Evolutionary conservation across 2,113 vertebrate species (phyloP), one percentile per base, ranked within the genome.

Genomic region (Neolamprologus hecqui): DNA sequence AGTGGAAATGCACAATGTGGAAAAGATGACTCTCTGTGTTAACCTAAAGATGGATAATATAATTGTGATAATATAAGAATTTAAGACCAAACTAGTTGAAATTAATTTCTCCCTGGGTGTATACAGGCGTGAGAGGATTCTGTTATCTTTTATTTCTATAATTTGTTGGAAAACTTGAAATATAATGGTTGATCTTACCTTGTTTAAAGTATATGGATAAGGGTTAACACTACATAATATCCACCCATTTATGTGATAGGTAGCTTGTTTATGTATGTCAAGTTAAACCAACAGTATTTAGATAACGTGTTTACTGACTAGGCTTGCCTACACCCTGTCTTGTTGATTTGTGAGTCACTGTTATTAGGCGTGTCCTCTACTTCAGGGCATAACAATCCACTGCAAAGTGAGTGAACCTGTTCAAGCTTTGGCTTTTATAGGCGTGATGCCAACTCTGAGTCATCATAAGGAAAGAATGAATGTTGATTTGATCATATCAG

Each of bases 381-480:
- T 92, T 57, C 65, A 17, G 94, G 91, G 82, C 90, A 90, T 26
- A 87, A 60, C 86, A 79, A 85, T 91, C 79, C 51, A 58, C 51
- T 51, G 23, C 79, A 86, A 88, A 95, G 94, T 87, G 86, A 95
- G 28, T 95, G 88, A 96, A 97, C 96, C 93, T 86, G 96, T 96
- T 96, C 89, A 33, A 77, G 86, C 17, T 83, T 90, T 81, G 53
- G 55, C 83, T 35, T 65, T 33, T 63, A 68, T n/a, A 35, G 57
- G 35, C 79, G 28, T 77, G 51, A 87, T 58, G 57, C 60, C 85
- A 89, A 81, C 80, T 65, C 19, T 94, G 92, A 96, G 55, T 95
- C 90, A 89, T 42, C 45, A 73, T 4, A 31, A 79, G 42, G 33
- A 31, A 79, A 73, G 14, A 80, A 19, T 82, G 84, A 86, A 70